A percentile compares a stretch with the other conserved stretches of the same genome.
phyloP scores from a whole-genome alignment of 2,888 invertebrate species.

The Orthonevra nobilis region DNA sequence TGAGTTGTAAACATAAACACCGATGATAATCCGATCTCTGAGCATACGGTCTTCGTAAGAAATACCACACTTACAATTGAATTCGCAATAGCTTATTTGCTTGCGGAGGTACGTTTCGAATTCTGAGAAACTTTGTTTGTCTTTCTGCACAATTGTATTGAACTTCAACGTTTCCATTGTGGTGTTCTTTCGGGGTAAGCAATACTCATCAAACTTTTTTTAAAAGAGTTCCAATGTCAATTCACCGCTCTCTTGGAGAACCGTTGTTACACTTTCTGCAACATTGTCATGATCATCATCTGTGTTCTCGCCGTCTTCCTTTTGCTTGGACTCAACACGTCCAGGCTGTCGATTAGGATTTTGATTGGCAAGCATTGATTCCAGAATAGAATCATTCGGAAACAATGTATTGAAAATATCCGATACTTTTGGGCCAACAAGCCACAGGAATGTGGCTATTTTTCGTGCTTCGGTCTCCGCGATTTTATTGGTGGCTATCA shows the following conservation, averaged over 20 bases:
- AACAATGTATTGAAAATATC: constrained; percentile 34
- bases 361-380: too few species aligned
- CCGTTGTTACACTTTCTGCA: neutral
- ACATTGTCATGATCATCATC: neutral
- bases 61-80: constrained; percentile 40
- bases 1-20: too few species aligned
- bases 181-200: neutral
- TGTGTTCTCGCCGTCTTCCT: neutral
- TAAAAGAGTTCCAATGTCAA: neutral
- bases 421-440: constrained; percentile 3
- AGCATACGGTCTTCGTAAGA: constrained; percentile 59
- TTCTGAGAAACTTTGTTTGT: constrained; percentile 47
- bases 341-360: too few species aligned
- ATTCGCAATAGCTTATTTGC: constrained; percentile 51
- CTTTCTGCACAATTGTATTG: constrained; percentile 52
- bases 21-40: too few species aligned
- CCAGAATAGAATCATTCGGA: constrained; percentile 4
- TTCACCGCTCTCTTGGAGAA: too few species aligned
- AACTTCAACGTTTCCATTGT: constrained; percentile 63
- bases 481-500: too few species aligned
- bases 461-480: too few species aligned
- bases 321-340: too few species aligned
- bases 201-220: constrained; percentile 2
- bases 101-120: constrained; percentile 50
- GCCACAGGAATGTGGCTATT: constrained; percentile 21